Conservation (phyloP, 2,113 vertebrate species). For the Nesoenas mayeri region DNA sequence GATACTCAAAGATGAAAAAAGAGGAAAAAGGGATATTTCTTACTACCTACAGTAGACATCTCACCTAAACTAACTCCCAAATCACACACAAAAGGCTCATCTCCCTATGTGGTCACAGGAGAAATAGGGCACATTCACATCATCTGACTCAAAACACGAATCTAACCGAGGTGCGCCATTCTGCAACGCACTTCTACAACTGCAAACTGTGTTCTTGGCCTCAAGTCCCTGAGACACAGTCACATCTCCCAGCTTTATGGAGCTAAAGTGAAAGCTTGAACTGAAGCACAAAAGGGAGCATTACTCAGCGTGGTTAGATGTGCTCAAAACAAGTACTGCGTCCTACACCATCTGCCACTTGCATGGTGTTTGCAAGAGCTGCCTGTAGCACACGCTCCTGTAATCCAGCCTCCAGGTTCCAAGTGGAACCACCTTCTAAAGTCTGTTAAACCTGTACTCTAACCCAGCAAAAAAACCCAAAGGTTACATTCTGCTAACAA, state of each 20-base stretch:
- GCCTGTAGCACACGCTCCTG: not conserved
- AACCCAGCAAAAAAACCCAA: not conserved
- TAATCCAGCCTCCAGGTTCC: not conserved
- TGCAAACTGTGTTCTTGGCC: not conserved
- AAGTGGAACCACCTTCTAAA: not conserved
- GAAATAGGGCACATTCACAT: not conserved
- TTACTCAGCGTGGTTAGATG: not conserved
- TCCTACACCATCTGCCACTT: not conserved
- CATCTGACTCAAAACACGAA: accelerated
- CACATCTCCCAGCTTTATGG: not conserved
- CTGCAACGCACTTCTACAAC: not conserved
- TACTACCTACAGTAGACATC: not conserved
- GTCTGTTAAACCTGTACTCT: not conserved
- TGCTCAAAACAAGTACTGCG: not conserved
- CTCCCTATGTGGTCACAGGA: accelerated
- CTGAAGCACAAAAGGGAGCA: not conserved
- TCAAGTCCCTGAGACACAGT: not conserved
- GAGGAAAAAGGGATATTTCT: not conserved
- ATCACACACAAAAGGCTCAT: not conserved
- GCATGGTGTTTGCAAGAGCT: not conserved
- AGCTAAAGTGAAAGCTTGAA: not conserved
- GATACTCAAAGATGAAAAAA: not conserved
- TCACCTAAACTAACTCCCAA: not conserved
- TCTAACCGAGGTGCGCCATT: not conserved
- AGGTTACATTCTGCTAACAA: not conserved